Evolutionary conservation across 2,113 vertebrate species (phyloP), one percentile per base, ranked within the genome.

Genomic region (Vicugna pacos): DNA sequence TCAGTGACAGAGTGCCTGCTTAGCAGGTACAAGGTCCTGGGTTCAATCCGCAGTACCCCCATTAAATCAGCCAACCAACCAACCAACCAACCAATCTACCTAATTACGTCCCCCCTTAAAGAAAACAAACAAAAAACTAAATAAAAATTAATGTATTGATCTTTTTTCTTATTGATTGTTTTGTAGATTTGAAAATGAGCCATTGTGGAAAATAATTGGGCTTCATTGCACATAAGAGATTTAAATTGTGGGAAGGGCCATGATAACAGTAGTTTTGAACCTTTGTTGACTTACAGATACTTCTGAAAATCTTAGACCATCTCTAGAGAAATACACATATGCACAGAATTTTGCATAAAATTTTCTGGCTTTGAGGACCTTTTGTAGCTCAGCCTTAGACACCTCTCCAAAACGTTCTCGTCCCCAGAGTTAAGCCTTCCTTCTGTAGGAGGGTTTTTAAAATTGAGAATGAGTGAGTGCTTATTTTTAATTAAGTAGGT

Each of bases 401-500:
- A 58, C 5, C 38, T 93, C 62, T 64, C 30, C 8, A 75, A 79
- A 46, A 87, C 10, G 5, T 79, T 80, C 35, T 82, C 94, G 8
- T 93, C 65, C 30, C 30, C 7, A 81, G 67, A 89, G 58, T 38
- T 92, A 69, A 85, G 32, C 58, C 38, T 83, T 14, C 8, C 15
- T 96, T 1, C 42, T 70, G 52, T 65, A 75, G 26, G 38, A 77
- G n/a, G 12, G 10, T 35, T 95, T 10, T 89, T 95, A 56, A 81
- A 69, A 83, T 32, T 70, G 20, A 60, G 62, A 72, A 62, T 65
- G 60, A 91, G 32, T 84, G 64, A 86, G 6, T 89, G 42, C 58
- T 90, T 95, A 48, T 64, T 94, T 95, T 28, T 69, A 69, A 69
- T 76, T 75, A 69, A 58, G 14, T 90, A 64, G 67, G 0, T 85